Evolutionary conservation across 1,140 invertebrate genomes (phyloP), one percentile per base, ranked within the genome.

Genomic region (Sycophaga agraensis): DNA sequence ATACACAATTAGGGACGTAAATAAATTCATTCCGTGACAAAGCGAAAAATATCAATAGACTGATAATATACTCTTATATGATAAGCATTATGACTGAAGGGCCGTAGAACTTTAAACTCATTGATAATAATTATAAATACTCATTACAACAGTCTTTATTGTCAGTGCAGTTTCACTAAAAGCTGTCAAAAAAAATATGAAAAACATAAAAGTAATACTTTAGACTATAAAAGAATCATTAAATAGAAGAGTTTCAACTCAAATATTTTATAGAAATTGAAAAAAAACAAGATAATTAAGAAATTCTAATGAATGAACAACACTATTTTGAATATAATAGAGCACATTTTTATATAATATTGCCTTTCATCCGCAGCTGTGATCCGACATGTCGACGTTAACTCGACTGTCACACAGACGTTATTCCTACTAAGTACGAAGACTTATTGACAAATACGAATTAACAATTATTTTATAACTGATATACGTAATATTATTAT

Each of bases 331-430:
- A 43, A 19, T 11, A 50, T 12, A 12, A 26, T 39, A 51, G n/a
- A 6, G n/a, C n/a, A 31, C 28, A 31, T 34, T 39, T 43, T 11
- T 40, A 24, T 39, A 53, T 34, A 28, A 46, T 26, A 11, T 43
- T 40, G 59, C 50, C 59, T 62, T 62, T 55, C 17, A 42, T 62
- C 59, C 59, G 59, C 59, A 62, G 59, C 51, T 62, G 59, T 62
- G 59, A 62, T 62, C 59, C 59, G 51, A 55, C 50, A 4, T 17
- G 51, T 62, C 59, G 59, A 54, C 11, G 14, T 0, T 16, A 17
- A 53, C 16, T 55, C 51, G 35, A 62, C 17, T 55, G 22, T 40
- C 42, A 42, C n/a, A n/a, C 34, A 45, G 21, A 60, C 16, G 22
- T 48, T 19, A 28, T 53, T 58, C 16, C 31, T 53, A 64, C 28